Conservation (phyloP, 2,888 invertebrate genomes). For the Pachymerium ferrugineum region DNA sequence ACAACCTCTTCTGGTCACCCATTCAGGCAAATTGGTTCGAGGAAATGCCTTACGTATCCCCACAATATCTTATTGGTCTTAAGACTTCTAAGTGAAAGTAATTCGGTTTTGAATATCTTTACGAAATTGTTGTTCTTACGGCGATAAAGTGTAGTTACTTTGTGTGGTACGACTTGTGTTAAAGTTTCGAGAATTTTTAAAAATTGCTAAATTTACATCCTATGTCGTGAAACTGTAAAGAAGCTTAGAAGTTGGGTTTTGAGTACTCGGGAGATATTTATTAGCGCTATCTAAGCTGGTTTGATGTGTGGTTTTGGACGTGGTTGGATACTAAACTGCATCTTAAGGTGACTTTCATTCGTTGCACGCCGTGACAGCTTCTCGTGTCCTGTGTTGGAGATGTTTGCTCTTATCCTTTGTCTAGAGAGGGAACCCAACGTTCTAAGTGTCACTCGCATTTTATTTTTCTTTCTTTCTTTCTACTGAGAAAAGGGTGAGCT, state of each 20-base stretch:
- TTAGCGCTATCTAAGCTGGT: not conserved
- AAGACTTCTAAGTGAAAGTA: not conserved
- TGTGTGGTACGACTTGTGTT: too few species aligned
- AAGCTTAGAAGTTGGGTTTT: not conserved
- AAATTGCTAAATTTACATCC: too few species aligned
- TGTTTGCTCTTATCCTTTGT: not conserved
- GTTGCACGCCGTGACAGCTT: not conserved
- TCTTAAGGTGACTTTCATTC: conserved; percentile 9
- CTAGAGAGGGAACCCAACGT: not conserved
- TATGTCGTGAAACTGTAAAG: not conserved
- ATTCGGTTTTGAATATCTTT: not conserved
- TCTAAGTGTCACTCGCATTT: not conserved
- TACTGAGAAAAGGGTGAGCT: too few species aligned
- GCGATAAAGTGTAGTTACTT: not conserved
- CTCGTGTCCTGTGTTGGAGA: not conserved
- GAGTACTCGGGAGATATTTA: not conserved
- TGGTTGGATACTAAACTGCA: conserved; percentile 3
- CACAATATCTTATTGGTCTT: not conserved
- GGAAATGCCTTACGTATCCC: not conserved
- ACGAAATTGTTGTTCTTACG: not conserved
- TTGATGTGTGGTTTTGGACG: not conserved
- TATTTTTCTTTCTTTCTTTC: not conserved
- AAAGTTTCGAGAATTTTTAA: not conserved
- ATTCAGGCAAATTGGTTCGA: not conserved
- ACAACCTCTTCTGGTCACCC: not conserved